Base-by-base conservation (phyloP, 1,140 invertebrate genomes). In the Ostrea denselamellosa region DNA sequence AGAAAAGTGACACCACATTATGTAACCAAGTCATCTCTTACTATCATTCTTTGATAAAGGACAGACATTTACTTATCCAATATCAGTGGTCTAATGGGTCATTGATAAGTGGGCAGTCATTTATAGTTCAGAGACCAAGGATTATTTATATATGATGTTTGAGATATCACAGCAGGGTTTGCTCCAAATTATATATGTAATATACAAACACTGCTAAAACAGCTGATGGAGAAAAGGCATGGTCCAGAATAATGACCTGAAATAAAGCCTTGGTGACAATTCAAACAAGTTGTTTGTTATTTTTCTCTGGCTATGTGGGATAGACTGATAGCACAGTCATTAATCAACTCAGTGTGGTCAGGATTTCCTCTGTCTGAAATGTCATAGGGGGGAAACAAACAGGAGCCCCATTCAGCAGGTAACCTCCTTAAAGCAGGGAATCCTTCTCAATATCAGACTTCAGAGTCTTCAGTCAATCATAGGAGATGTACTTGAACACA, bases 11-110 rank as follows among this genome's bases (percentile, higher is more conserved):
- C 68, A 77, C 68, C 12, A 12, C 28, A 17, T 77, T 77, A 77
- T 77, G 68, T 77, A 77, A 77, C 68, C 22, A 25, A 77, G 68
- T 25, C 68, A 77, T 77, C 68, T 25, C 28, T n/a, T 25, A 77
- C 12, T 34, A 77, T 77, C 68, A 77, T 34, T 22, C 4, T 9
- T 34, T 77, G 68, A 77, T 77, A 77, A 77, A 28, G 68, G 68
- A 12, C 68, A 77, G 25, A 77, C 68, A 77, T 77, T 77, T 77
- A 77, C 68, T 77, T 77, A 77, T 77, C 68, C 68, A 77, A 77
- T 77, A 77, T 77, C 28, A 34, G 68, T 25, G 25, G 22, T 28
- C 68, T 77, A 25, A 77, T 77, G 68, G 68, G 25, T 34, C 28
- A 77, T 77, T 77, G 68, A 77, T 77, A 77, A 77, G 68, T 77